These are phyloP conservation scores for Pholis gunnellus DNA, from an alignment of 2,113 vertebrate species.

Conservation along the genomic window DNA sequence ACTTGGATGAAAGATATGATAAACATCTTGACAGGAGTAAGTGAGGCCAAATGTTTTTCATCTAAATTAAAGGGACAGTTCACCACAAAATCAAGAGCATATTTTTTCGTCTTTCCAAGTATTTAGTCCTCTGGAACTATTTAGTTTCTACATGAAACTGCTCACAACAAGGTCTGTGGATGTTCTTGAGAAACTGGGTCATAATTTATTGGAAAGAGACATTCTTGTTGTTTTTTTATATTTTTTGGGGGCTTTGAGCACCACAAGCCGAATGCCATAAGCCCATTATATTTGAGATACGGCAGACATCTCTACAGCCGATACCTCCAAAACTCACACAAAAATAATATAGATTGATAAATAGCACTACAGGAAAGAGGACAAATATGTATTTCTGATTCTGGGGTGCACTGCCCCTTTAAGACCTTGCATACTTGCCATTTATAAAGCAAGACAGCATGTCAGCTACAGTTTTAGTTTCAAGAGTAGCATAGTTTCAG, in stretches of 20 bases:
- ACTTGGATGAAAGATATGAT: slow-evolving; percentile 14
- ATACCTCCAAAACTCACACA: background rate
- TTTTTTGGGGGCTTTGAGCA: background rate
- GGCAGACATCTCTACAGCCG: background rate
- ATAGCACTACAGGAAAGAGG: background rate
- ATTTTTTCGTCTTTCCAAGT: too few species aligned
- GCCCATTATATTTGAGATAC: background rate
- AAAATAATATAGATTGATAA: background rate
- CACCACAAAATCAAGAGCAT: background rate
- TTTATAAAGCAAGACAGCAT: slow-evolving; percentile 22
- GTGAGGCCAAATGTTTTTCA: background rate
- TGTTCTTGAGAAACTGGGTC: background rate
- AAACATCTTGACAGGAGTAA: background rate
- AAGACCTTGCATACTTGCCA: background rate
- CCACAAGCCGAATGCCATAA: background rate
- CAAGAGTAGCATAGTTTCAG: background rate
- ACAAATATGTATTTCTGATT: background rate
- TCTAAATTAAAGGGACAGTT: background rate
- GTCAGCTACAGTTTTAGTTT: background rate
- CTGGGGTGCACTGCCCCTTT: background rate
- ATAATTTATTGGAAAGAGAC: background rate
- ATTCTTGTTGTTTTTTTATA: background rate
- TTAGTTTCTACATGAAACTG: background rate
- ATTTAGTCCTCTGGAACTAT: background rate
- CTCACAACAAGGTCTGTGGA: background rate